These are phyloP conservation scores for Percopsis omiscomaycus DNA, from an alignment of 2,797 vertebrate genomes.

Conservation along the genomic window DNA sequence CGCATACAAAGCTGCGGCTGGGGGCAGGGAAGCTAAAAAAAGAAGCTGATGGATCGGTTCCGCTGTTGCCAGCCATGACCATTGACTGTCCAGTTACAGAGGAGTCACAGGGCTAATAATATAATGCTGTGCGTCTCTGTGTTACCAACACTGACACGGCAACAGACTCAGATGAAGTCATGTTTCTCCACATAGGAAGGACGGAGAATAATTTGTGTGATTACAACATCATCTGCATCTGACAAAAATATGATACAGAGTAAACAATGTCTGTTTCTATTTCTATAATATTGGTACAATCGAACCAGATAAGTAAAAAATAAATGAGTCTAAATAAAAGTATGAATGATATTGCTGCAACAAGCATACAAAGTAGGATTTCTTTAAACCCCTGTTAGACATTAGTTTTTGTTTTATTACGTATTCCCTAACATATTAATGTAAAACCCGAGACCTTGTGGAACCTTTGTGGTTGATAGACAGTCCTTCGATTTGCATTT, in stretches of 20 bases:
- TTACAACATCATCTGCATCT: conserved; percentile 12
- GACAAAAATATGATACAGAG: conserved; percentile 5
- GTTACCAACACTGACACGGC: conserved; percentile 34
- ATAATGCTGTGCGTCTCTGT: conserved; percentile 46
- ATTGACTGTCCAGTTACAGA: conserved; percentile 53
- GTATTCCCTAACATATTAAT: too few relatives aligned
- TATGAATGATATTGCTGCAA: not conserved
- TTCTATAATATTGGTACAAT: too few relatives aligned
- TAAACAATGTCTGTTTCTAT: not conserved
- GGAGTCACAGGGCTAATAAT: conserved; percentile 59
- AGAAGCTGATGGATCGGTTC: conserved; percentile 65
- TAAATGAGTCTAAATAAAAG: not conserved
- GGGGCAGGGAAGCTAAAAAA: conserved; percentile 59
- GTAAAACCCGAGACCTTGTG: not conserved
- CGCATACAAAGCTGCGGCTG: conserved; percentile 9
- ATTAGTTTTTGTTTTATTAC: not conserved
- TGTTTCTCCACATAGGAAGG: conserved; percentile 18
- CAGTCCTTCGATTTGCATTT: not conserved
- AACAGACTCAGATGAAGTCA: conserved; percentile 20
- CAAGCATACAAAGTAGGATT: not conserved
- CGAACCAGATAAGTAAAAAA: not conserved
- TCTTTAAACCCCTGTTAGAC: not conserved
- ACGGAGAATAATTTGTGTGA: not conserved
- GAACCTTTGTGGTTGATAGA: not conserved
- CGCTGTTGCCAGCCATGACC: conserved; percentile 43